Base-by-base conservation (phyloP, 2,113 vertebrate species). In the Thalassoma bifasciatum region DNA sequence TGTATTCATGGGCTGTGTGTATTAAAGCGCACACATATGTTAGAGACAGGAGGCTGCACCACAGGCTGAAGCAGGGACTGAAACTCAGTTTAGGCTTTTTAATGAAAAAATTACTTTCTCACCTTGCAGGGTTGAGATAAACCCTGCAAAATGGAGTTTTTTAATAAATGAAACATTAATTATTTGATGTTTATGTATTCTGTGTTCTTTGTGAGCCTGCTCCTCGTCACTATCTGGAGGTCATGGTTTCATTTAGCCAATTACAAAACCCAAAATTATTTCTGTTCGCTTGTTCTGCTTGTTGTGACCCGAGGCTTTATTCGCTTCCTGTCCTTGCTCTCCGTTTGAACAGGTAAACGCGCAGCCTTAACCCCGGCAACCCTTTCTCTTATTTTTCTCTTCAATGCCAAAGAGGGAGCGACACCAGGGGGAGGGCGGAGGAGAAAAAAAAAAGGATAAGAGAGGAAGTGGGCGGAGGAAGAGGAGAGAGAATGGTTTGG, bases 391-490 rank as follows among this genome's bases (percentile, higher is more conserved):
- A 22, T 52, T 57, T 47, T 44, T 64, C 34, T 60, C 5, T 10
- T 52, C 8, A 36, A 19, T 65, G 57, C 26, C 5, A 16, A 14
- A 75, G 64, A 17, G 11, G 52, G 44, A 61, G 53, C 0, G 1
- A 63, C 10, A 6, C 62, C 36, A 8, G 36, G 57, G 40, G 23
- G n/a, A 66, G 26, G 21, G 3, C 36, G 16, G 4, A 21, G 40
- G n/a, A 53, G 3, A 44, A 14, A 34, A 51, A 52, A 30, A 63
- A 46, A 56, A 34, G 38, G 24, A 82, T 72, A 65, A 80, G 65
- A 74, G 61, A 77, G 23, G 22, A 62, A 51, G 72, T 70, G 69
- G 75, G 57, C 3, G 4, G 21, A 66, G 24, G 72, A 53, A 62
- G 58, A 58, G 24, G 56, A 67, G 22, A 69, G 61, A 69, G 36